Base-by-base conservation (phyloP, 1,140 invertebrate species). In the Bilobella aurantiaca region DNA sequence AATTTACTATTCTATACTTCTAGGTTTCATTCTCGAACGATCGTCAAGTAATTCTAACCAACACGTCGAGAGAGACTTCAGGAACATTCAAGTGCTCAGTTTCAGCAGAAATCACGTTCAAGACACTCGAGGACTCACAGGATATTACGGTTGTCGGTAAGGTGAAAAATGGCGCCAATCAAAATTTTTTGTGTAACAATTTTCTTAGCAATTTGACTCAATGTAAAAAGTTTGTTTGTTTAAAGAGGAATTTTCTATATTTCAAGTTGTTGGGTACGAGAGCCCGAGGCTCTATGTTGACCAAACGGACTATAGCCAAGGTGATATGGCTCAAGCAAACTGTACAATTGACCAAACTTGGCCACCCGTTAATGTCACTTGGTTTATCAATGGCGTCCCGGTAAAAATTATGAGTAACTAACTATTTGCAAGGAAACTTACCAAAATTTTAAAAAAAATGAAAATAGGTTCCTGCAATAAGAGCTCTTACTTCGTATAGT, bases 311-410 rank as follows among this genome's bases (percentile, higher is more conserved):
- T 73, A 73, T 58, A 69, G 68, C 59, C 68, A 64, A 25, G 73
- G 73, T 49, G 70, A 73, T 18, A 60, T 14, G 5, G 67, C 64
- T 3, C 58, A 61, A 46, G 70, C 68, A 14, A 73, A 72, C 58
- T 73, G 73, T 53, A 62, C 60, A 31, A 42, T 72, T 14, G 62
- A 64, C 14, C 63, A 56, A 23, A 70, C 70, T 14, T 73, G 59
- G 21, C 73, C 68, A 27, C 21, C 67, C 3, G 64, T 65, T 1
- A 73, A 73, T 58, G 64, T 73, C 18, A 69, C 68, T 23, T 73
- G 73, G 73, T 73, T 65, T 37, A 70, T 73, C 18, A 68, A 73
- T 58, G 69, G 65, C 21, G 23, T 65, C 8, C 32, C 64, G 66
- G 73, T 73, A 67, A 63, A 42, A 42, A 12, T 18, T n/a, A n/a